phyloP scores from a whole-genome alignment of 2,888 invertebrate genomes.

The Cantharis rustica region DNA sequence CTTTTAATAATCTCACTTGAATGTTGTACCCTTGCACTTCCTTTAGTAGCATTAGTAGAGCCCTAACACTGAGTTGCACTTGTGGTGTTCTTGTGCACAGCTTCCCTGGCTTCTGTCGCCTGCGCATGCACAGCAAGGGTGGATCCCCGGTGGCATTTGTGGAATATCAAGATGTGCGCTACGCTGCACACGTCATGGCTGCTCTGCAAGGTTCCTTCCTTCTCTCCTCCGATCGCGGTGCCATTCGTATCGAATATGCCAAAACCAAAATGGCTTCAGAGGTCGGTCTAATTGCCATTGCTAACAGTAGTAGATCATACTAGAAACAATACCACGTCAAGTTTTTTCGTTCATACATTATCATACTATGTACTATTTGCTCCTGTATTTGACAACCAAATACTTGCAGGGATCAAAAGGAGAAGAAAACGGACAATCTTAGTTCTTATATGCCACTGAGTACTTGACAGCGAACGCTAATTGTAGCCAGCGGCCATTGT shows the following conservation, averaged over 20 bases:
- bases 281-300: conserved; percentile 56
- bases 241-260: conserved; percentile 98
- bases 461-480: conserved; percentile 69
- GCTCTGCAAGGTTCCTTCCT: conserved; percentile 95
- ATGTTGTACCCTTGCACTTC: conserved; percentile 39
- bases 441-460: conserved; percentile 76
- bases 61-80: conserved; percentile 52
- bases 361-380: conserved; percentile 36
- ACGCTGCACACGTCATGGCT: conserved; percentile 91
- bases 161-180: conserved; percentile 92
- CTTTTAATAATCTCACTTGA: conserved; percentile 38
- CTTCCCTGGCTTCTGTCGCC: conserved; percentile 97
- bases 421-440: conserved; percentile 88
- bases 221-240: conserved; percentile 94
- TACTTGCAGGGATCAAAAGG: conserved; percentile 75
- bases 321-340: conserved; percentile 19
- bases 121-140: conserved; percentile 92
- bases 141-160: conserved; percentile 96
- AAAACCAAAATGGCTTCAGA: conserved; percentile 97
- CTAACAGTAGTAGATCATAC: conserved; percentile 31
- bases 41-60: conserved; percentile 43
- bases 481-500: conserved; percentile 54
- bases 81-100: conserved; percentile 69
- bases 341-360: conserved; percentile 19
- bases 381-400: conserved; percentile 31